Evolutionary conservation across 2,888 invertebrate species (phyloP), one percentile per base, ranked within the genome.

Genomic region (Crematogaster levior): DNA sequence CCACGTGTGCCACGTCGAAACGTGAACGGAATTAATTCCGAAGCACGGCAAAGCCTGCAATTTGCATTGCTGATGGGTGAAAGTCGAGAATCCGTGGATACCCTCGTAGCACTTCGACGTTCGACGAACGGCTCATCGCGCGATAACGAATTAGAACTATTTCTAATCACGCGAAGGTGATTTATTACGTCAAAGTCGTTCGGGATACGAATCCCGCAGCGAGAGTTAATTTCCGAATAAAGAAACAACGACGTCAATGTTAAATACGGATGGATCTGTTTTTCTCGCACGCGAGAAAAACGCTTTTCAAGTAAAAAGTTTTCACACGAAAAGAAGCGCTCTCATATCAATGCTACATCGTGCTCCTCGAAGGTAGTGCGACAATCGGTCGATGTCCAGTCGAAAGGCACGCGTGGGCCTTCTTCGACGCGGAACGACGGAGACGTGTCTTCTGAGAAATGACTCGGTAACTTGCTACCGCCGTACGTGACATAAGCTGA

Each of bases 21-120:
- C 66, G 53, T 60, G 83, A 86, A 85, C 77, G 58, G 65, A 85
- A 66, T 86, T 72, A 85, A 85, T 85, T 63, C 63, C n/a, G 34
- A 43, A 24, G 3, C 43, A 34, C 18, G 56, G 12, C 72, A 70
- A 79, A 72, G 72, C 18, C 53, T 53, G 40, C 30, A 30, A 77
- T 77, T 77, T 56, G 70, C 43, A 68, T 77, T 77, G 77, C 53
- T 7, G 43, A 68, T 68, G 70, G 37, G 48, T 21, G 21, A 53
- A 40, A 10, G 10, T 68, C 18, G 51, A 53, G 68, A 53, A 77
- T 27, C 10, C 53, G 30, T 70, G 43, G 21, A 56, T 18, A 10
- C 27, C 70, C 43, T 79, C 43, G 56, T 43, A 77, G 68, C 43
- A 30, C 70, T 70, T 79, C 34, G 34, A 43, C n/a, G 18, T 56